Percentiles rank a stretch among this genome's conserved stretches.
phyloP scores from a whole-genome alignment of 2,888 invertebrate species.

The Brachynemurus nebulosus region DNA sequence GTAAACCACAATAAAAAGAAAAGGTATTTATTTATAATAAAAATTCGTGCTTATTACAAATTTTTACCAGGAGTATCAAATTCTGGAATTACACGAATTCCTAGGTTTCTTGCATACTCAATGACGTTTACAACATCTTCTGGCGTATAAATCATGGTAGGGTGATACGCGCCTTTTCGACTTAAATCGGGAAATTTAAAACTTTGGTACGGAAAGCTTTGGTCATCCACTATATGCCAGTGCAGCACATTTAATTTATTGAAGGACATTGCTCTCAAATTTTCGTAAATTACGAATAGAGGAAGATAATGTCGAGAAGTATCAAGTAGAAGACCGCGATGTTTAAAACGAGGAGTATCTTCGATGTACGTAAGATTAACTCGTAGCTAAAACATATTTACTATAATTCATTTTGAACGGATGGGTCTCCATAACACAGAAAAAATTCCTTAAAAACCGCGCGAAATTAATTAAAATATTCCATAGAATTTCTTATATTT shows the following conservation, averaged over 20 bases:
- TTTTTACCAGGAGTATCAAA: constrained; percentile 74
- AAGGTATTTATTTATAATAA: too few species aligned
- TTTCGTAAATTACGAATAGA: constrained; percentile 44
- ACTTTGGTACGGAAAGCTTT: constrained; percentile 83
- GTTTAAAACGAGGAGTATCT: constrained; percentile 66
- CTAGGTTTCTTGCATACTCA: constrained; percentile 61
- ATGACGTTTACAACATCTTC: constrained; percentile 52
- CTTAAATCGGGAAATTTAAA: constrained; percentile 51
- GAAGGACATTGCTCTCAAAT: constrained; percentile 73
- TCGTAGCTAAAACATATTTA: constrained; percentile 39
- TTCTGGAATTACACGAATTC: constrained; percentile 79
- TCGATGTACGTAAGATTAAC: constrained; percentile 52
- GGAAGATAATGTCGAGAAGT: constrained; percentile 76
- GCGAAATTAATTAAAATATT: too few species aligned
- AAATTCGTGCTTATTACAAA: background rate
- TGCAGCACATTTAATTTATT: constrained; percentile 90
- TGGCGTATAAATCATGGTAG: constrained; percentile 47
- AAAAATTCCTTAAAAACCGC: too few species aligned
- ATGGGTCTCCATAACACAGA: too few species aligned
- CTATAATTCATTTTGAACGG: constrained; percentile 2
- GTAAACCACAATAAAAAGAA: too few species aligned
- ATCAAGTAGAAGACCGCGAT: constrained; percentile 77
- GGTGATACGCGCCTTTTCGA: constrained; percentile 51
- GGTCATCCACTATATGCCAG: constrained; percentile 92
- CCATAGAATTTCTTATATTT: too few species aligned